Conservation (phyloP, 2,797 vertebrate species). For the Rhadinocentrus ornatus region DNA sequence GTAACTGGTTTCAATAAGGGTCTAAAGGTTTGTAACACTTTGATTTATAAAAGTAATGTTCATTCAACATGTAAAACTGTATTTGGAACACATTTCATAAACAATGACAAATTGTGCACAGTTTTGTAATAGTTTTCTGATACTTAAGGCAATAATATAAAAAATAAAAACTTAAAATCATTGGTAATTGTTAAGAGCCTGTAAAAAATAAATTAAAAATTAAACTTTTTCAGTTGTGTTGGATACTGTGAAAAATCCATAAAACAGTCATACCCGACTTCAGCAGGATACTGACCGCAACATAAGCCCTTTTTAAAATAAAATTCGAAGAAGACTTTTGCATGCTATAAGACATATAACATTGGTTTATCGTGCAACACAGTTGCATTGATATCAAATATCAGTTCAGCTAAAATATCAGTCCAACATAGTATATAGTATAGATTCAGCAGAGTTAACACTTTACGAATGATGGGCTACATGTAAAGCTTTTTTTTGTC, state of each 20-base stretch:
- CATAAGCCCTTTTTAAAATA: constrained; percentile 61
- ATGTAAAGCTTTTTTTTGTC: constrained; percentile 47
- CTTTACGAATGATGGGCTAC: constrained; percentile 57
- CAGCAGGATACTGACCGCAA: constrained; percentile 41
- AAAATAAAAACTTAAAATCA: constrained; percentile 58
- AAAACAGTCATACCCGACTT: constrained; percentile 28
- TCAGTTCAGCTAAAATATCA: constrained; percentile 67
- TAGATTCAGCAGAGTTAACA: constrained; percentile 49
- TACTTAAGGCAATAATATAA: constrained; percentile 78
- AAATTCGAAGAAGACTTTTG: constrained; percentile 52
- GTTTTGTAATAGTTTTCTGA: constrained; percentile 70
- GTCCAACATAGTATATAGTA: constrained; percentile 41
- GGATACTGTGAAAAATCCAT: constrained; percentile 45
- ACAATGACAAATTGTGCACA: constrained; percentile 72
- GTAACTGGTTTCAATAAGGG: constrained; percentile 57
- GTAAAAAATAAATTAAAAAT: constrained; percentile 60
- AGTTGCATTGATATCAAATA: constrained; percentile 71
- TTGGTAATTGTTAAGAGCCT: constrained; percentile 48
- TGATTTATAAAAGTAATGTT: constrained; percentile 72
- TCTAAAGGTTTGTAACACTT: constrained; percentile 60
- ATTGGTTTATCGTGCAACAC: constrained; percentile 61
- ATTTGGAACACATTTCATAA: constrained; percentile 69
- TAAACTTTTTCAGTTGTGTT: constrained; percentile 36
- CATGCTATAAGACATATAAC: constrained; percentile 62
- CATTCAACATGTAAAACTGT: constrained; percentile 75